These are phyloP conservation scores for Harpalus rubripes DNA, from an alignment of 2,888 invertebrate genomes.

Conservation along the genomic window DNA sequence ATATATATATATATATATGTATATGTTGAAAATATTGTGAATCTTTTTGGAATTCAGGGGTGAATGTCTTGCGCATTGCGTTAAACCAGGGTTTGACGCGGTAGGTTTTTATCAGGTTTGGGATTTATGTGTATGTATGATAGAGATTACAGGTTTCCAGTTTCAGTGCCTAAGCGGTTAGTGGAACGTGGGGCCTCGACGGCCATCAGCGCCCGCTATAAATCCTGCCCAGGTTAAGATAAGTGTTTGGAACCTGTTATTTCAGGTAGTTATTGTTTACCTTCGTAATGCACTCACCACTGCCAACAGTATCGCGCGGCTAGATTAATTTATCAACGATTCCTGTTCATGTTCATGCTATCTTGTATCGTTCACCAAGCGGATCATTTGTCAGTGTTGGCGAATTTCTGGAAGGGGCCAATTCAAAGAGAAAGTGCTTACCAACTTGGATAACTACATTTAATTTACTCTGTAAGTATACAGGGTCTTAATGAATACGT, in stretches of 20 bases:
- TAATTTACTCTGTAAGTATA: too few species aligned
- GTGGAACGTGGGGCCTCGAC: constrained; percentile 46
- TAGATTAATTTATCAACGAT: constrained; percentile 64
- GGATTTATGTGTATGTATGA: constrained; percentile 65
- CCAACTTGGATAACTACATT: not conserved
- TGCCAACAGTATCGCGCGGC: constrained; percentile 23
- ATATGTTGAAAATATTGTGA: too few species aligned
- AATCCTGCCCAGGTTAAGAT: constrained; percentile 62
- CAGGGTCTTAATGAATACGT: too few species aligned
- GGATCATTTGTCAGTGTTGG: constrained; percentile 55
- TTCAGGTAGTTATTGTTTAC: constrained; percentile 66
- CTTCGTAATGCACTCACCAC: constrained; percentile 60
- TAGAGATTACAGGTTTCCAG: constrained; percentile 66
- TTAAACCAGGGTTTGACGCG: constrained; percentile 30
- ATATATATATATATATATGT: too few species aligned
- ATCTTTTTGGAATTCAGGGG: not conserved
- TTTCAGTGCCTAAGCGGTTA: constrained; percentile 57
- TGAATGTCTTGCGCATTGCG: constrained; percentile 9
- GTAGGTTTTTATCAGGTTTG: constrained; percentile 49
- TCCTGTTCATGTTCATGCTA: constrained; percentile 51
- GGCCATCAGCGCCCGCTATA: constrained; percentile 63
- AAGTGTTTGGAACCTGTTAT: constrained; percentile 66
- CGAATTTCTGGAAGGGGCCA: constrained; percentile 27
- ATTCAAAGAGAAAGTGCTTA: constrained; percentile 6
- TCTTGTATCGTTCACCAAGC: constrained; percentile 52